Evolutionary conservation across 1,140 invertebrate species (phyloP), one percentile per base, ranked within the genome.

Genomic region (Bombus superbus): DNA sequence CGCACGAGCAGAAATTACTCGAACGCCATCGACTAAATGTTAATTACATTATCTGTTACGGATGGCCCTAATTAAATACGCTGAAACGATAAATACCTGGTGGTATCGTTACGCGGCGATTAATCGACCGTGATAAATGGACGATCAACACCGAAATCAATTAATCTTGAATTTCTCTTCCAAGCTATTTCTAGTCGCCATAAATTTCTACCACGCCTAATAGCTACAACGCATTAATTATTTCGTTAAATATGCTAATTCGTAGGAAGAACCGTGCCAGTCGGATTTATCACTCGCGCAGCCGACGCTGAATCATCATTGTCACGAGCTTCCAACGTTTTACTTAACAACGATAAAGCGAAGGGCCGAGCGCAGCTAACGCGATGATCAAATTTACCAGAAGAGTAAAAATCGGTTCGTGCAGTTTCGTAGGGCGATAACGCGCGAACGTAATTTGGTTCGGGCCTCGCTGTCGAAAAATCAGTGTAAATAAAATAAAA

Each of bases 51-150:
- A 44, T 72, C 69, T 44, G n/a, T 42, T 57, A 74, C 42, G 32
- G 66, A 38, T 25, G 13, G 13, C 25, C 13, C 47, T 57, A 59
- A 76, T 76, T 59, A 38, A 59, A 76, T 76, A 40, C 35, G 32
- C 25, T 10, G 11, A 28, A 38, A 59, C 47, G 73, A 53, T 76
- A 76, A 76, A 59, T 76, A 76, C 35, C 18, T 40, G 0, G 74
- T 25, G 0, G 74, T 25, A 57, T 44, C 47, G 35, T 59, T 59
- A 76, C 35, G 15, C n/a, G 22, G 13, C 13, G 42, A 57, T 35
- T 59, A 38, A 59, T 76, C 71, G 32, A 40, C 47, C 32, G 22
- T 40, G 47, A 76, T 72, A 72, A 76, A 76, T 38, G 47, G 28
- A 35, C 47, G 25, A 57, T 76, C 25, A 44, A 18, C 25, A 59